phyloP scores from a whole-genome alignment of 2,888 invertebrate species.

The Plebejus melissa region DNA sequence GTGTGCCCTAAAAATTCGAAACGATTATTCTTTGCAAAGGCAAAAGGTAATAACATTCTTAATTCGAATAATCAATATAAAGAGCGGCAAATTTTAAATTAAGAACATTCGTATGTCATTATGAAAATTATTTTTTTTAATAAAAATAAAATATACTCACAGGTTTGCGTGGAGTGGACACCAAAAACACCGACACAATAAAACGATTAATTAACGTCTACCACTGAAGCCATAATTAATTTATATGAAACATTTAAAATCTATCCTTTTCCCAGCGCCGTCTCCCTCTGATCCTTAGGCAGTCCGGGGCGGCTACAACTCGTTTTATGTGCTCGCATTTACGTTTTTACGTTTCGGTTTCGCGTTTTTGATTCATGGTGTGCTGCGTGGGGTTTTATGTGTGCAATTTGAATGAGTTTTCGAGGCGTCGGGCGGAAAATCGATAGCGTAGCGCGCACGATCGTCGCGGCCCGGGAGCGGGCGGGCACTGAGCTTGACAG shows the following conservation, averaged over 20 bases:
- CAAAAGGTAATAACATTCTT: not conserved
- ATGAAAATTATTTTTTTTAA: not conserved
- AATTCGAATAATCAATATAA: constrained; percentile 25
- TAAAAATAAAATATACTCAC: constrained; percentile 17
- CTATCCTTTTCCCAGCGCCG: constrained; percentile 31
- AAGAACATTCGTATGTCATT: not conserved
- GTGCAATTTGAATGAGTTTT: constrained; percentile 36
- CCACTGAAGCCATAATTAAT: constrained; percentile 7
- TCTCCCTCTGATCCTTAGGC: constrained; percentile 46
- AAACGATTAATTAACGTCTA: not conserved
- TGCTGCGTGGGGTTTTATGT: constrained; percentile 31
- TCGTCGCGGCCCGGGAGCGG: constrained; percentile 54
- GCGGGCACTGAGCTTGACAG: constrained; percentile 54
- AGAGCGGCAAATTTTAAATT: constrained; percentile 19
- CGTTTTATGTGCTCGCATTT: constrained; percentile 40
- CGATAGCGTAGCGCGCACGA: constrained; percentile 36
- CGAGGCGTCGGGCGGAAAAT: constrained; percentile 35
- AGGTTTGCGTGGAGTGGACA: not conserved
- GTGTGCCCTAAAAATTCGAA: not conserved
- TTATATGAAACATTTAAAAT: constrained; percentile 19
- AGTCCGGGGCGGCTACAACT: constrained; percentile 40
- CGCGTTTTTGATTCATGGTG: constrained; percentile 45
- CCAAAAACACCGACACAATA: constrained; percentile 22
- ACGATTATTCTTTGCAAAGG: not conserved
- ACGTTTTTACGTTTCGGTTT: constrained; percentile 36